Base-by-base conservation (phyloP, 2,888 invertebrate species). In the Caenorhabditis sp. region DNA sequence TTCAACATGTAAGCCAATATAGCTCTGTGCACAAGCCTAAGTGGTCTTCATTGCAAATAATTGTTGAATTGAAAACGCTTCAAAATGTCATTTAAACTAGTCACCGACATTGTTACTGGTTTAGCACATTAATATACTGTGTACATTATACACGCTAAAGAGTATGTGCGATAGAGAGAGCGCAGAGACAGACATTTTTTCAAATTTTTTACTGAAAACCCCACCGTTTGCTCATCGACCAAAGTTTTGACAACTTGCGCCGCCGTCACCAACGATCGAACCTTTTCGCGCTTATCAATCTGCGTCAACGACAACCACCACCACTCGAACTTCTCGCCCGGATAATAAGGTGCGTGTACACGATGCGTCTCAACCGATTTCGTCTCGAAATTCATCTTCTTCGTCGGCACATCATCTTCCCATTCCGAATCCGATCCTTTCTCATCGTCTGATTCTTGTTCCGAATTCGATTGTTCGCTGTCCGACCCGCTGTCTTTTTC, bases 261-360 rank as follows among this genome's bases (percentile, higher is more conserved):
- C 81, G 94, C 93, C 60, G 97, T 95, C 80, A 97, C 91, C 83
- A 99, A 90, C 75, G 93, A 93, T 88, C 93, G 93, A 19, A 55
- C 23, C 54, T 71, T 73, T 19, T 69, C 68, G 72, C 81, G 97
- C 84, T 94, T 92, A 90, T 99, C 97, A 43, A 89, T 94, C 37
- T 62, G 43, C 0, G 75, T 68, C 83, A 99, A 93, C 89, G 97
- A 99, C 79, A 97, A 93, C 97, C 97, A 99, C 97, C 99, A 99
- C 90, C 93, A 97, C 89, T 99, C 99, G 88, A 96, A 96, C 88
- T 99, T 95, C 80, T 93, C 93, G 89, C 93, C 93, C 4, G 99
- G 95, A 89, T 93, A 99, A 89, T 93, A 92, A 0, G 99, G 99
- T 89, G 95, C 94, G 89, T 99, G 99, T 27, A 99, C 97, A n/a